A percentile compares a stretch with the other conserved stretches of the same genome.
phyloP scores from a whole-genome alignment of 2,797 vertebrate species.

The Ptychadena robeensis region DNA sequence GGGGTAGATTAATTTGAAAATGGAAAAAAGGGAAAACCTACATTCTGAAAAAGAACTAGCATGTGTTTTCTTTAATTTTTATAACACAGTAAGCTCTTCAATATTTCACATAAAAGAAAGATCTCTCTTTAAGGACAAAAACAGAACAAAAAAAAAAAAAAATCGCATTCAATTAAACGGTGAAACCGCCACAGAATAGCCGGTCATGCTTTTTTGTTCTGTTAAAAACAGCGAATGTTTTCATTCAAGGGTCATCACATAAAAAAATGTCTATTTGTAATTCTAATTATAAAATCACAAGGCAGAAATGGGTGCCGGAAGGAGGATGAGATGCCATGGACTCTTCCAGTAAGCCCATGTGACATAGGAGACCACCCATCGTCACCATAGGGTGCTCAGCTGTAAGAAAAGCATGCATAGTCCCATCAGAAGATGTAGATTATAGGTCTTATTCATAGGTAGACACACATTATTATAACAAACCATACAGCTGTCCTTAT shows the following conservation, averaged over 20 bases:
- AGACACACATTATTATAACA: conserved; percentile 1
- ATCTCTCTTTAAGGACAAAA: conserved; percentile 61
- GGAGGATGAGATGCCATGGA: not conserved
- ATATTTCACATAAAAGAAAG: conserved; percentile 67
- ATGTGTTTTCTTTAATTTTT: conserved; percentile 64
- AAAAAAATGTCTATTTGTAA: conserved; percentile 67
- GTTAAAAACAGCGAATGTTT: conserved; percentile 61
- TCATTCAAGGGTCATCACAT: conserved; percentile 74
- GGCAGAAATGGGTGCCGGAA: conserved; percentile 39
- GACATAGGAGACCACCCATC: not conserved
- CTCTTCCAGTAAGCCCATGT: not conserved
- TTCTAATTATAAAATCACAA: conserved; percentile 67
- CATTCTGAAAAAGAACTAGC: conserved; percentile 64
- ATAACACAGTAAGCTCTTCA: conserved; percentile 70
- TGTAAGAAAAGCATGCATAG: not conserved
- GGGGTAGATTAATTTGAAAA: not conserved
- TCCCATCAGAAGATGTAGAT: not conserved
- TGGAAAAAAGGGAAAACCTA: not conserved
- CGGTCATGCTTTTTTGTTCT: conserved; percentile 74
- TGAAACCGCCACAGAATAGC: conserved; percentile 68
- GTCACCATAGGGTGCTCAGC: not conserved
- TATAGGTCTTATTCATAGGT: not conserved
- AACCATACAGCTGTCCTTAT: not conserved
- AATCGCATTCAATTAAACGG: conserved; percentile 68
- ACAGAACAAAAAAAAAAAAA: conserved; percentile 38